Evolutionary conservation across 2,113 vertebrate species (phyloP).

Genomic region (Gorsachius goisagi): DNA sequence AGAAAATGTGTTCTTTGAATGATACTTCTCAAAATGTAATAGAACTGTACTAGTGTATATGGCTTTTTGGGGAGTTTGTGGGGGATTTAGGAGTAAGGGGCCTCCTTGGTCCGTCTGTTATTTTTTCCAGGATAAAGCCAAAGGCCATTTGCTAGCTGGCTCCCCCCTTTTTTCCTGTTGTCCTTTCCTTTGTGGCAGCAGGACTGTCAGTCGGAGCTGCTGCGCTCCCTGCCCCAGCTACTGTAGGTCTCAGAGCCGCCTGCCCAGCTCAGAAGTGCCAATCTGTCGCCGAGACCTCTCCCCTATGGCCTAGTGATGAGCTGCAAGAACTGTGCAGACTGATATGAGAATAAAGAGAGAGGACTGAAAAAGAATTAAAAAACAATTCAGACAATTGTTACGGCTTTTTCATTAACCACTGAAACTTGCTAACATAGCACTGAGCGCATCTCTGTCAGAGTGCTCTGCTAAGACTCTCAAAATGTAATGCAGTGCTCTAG

Average conservation of each 20-base stretch:
- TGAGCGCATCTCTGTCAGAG: conserved; percentile 10
- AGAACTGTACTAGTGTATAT: conserved; percentile 45
- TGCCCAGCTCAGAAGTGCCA: conserved; percentile 68
- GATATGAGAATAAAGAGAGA: conserved; percentile 65
- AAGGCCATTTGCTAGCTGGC: conserved; percentile 69
- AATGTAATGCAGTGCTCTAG: conserved; percentile 56
- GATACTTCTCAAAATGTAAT: conserved; percentile 25
- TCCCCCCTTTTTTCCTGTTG: conserved; percentile 51
- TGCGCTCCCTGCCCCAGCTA: conserved; percentile 54
- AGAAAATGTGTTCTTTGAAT: conserved; percentile 47
- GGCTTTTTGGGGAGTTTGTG: conserved; percentile 25
- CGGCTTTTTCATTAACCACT: conserved; percentile 52
- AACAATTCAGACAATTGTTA: conserved; percentile 54
- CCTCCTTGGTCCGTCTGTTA: conserved; percentile 69
- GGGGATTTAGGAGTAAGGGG: conserved; percentile 52
- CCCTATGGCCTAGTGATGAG: conserved; percentile 67
- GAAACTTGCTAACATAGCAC: conserved; percentile 36
- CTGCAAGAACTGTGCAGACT: conserved; percentile 75
- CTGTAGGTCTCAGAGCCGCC: conserved; percentile 58
- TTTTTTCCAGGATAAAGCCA: conserved; percentile 77
- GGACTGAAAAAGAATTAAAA: conserved; percentile 55
- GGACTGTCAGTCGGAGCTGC: conserved; percentile 66
- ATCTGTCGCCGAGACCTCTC: conserved; percentile 62
- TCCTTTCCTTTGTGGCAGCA: conserved; percentile 65
- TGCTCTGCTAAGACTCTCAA: conserved; percentile 59